Conservation (phyloP, 2,797 vertebrate species). For the Rhynchonycteris naso region DNA sequence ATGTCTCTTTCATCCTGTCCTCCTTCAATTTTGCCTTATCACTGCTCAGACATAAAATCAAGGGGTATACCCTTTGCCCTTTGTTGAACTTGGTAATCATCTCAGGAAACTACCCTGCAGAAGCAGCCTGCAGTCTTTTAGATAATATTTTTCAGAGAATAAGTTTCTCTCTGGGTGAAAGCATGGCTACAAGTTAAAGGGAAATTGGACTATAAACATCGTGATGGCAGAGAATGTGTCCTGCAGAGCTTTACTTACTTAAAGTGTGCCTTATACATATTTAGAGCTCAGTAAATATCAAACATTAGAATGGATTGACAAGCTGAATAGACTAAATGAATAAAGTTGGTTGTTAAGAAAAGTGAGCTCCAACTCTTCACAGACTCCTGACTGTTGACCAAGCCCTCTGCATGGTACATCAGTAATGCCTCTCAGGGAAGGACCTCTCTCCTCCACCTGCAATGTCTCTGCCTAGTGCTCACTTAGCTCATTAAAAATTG, state of each 20-base stretch:
- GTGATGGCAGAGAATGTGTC: neutral
- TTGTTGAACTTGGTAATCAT: neutral
- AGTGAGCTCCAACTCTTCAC: rapidly evolving
- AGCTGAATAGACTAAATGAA: neutral
- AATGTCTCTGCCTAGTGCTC: neutral
- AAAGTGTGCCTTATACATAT: neutral
- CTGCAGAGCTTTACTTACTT: neutral
- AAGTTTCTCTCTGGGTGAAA: neutral
- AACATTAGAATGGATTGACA: neutral
- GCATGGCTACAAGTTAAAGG: neutral
- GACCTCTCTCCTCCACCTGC: neutral
- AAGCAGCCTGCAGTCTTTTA: neutral
- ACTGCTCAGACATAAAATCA: neutral
- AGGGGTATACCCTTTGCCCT: neutral
- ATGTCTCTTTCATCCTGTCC: neutral
- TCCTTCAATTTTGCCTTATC: neutral
- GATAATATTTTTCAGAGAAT: neutral
- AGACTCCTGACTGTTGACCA: neutral
- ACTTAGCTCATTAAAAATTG: neutral
- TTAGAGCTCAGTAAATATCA: neutral
- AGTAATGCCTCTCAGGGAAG: neutral
- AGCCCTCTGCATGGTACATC: rapidly evolving
- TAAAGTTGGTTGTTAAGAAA: neutral
- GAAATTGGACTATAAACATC: neutral
- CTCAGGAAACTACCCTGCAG: neutral